These are phyloP conservation scores for Nannospalax galili DNA, from an alignment of 2,113 vertebrate genomes.

Conservation along the genomic window DNA sequence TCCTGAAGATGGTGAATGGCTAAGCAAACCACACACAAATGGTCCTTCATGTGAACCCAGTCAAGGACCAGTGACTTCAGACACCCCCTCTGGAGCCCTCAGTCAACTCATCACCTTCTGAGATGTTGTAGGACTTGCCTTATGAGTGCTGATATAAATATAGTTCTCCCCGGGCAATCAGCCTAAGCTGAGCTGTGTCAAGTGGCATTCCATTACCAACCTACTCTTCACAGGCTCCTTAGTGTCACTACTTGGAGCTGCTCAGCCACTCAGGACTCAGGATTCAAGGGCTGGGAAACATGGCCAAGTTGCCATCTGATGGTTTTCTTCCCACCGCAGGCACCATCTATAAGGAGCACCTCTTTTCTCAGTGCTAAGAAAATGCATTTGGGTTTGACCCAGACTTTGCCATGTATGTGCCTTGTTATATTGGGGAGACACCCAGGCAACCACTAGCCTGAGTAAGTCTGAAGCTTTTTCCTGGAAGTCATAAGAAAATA, in stretches of 20 bases:
- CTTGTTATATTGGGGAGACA: neutral
- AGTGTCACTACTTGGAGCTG: slow-evolving; percentile 48
- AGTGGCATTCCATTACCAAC: slow-evolving; percentile 38
- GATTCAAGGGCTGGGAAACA: slow-evolving; percentile 61
- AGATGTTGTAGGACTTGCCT: neutral
- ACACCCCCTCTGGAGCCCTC: neutral
- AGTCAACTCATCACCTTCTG: neutral
- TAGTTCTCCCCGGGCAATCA: neutral
- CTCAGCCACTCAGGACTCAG: neutral
- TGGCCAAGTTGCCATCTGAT: neutral
- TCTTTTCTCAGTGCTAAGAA: neutral
- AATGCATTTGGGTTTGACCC: neutral
- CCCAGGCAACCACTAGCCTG: neutral
- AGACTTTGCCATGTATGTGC: neutral
- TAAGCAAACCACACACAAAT: neutral
- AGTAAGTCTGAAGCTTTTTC: neutral
- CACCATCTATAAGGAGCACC: neutral
- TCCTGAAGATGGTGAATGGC: neutral
- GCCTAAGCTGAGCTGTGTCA: slow-evolving; percentile 35
- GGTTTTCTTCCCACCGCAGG: neutral
- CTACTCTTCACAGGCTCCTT: slow-evolving; percentile 59
- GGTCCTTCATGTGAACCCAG: neutral
- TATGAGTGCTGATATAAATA: neutral
- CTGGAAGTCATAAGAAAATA: neutral
- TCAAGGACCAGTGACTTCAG: slow-evolving; percentile 1